Percentiles rank a stretch among this genome's conserved stretches.
Evolutionary conservation across 2,888 invertebrate species (phyloP).

Genomic region (Troilus luridus): DNA sequence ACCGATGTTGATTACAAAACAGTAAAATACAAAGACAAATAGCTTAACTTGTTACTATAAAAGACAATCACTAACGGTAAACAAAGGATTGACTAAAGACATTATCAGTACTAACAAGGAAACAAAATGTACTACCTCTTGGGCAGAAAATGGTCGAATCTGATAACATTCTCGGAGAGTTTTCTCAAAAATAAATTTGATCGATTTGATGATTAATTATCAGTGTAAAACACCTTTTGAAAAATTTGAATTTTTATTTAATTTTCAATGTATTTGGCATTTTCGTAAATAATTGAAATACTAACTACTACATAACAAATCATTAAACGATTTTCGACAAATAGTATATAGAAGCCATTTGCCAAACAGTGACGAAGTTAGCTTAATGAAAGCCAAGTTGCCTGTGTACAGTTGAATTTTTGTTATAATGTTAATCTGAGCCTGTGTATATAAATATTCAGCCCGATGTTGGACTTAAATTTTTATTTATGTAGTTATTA

Average conservation of each 20-base stretch:
- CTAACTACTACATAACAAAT: conserved; percentile 1
- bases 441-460: conserved; percentile 67
- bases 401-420: conserved; percentile 58
- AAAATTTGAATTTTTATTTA: background rate
- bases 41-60: background rate
- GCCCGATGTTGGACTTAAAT: conserved; percentile 73
- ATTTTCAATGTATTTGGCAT: background rate
- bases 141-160: background rate
- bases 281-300: background rate
- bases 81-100: background rate
- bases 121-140: background rate
- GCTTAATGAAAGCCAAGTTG: conserved; percentile 60
- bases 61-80: background rate
- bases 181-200: background rate
- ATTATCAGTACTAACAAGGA: background rate
- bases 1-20: background rate
- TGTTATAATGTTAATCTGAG: conserved; percentile 66
- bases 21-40: background rate
- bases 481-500: conserved; percentile 71
- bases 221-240: background rate
- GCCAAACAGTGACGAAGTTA: conserved; percentile 63
- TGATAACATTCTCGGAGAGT: background rate
- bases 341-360: conserved; percentile 62
- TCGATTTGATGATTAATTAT: background rate
- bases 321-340: conserved; percentile 47